Evolutionary conservation across 2,888 invertebrate species (phyloP).

Genomic region (Flabesymbios commensalis): DNA sequence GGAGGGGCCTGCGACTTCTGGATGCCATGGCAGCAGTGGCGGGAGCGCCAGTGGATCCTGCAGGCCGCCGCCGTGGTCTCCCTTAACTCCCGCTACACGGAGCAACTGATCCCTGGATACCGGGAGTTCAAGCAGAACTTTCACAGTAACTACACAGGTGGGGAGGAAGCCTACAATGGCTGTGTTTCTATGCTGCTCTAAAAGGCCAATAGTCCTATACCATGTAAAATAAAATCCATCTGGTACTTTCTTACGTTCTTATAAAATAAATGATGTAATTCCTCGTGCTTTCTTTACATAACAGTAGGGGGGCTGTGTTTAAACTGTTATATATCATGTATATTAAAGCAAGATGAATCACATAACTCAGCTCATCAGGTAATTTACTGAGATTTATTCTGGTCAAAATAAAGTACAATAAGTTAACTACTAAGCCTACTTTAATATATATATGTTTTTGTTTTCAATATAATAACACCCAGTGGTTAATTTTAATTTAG

Average conservation of each 20-base stretch:
- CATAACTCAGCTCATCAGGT: too few species aligned
- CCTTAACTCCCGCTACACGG: constrained; percentile 44
- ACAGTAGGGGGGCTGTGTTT: too few species aligned
- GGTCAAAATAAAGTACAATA: too few species aligned
- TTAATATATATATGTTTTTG: too few species aligned
- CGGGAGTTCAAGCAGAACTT: constrained; percentile 79
- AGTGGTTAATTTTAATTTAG: background rate
- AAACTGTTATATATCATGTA: too few species aligned
- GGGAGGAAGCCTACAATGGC: constrained; percentile 51
- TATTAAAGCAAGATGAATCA: too few species aligned
- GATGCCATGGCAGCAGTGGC: constrained; percentile 48
- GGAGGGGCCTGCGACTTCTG: constrained; percentile 47
- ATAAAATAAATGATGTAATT: background rate
- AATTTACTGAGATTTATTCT: too few species aligned
- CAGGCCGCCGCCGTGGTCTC: constrained; percentile 48
- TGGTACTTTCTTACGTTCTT: background rate
- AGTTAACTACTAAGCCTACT: too few species aligned
- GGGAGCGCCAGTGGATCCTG: constrained; percentile 49
- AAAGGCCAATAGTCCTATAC: background rate
- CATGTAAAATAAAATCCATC: background rate
- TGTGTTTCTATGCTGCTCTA: background rate
- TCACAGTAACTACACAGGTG: constrained; percentile 82
- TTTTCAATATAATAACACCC: background rate
- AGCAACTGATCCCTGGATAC: constrained; percentile 49
- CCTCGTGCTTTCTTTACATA: too few species aligned